Evolutionary conservation across 37 sponge, comb jelly and placozoan genomes (phyloP), one percentile per base, ranked within the genome.

Genomic region (Corticium candelabrum): DNA sequence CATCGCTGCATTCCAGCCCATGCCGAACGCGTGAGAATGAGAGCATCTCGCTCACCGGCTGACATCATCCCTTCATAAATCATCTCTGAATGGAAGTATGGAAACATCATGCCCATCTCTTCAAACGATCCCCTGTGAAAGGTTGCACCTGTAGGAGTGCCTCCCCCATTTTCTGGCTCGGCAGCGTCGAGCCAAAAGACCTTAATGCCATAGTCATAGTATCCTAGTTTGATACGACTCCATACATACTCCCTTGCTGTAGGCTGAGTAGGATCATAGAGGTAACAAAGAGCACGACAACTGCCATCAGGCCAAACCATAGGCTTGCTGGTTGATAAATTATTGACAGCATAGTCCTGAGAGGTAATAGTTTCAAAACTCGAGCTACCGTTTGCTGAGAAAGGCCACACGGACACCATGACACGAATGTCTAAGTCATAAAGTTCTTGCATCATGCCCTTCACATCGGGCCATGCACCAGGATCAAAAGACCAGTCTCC

Each of bases 331-430:
- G 7, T 70, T 4, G 73, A 30, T 4, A 4, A 4, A 15, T 70
- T 34, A 4, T 70, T 4, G 29, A 70, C 73, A 7, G 5, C 73
- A 34, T 29, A 70, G 73, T 15, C 36, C 5, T 4, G 5, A 7
- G 73, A 70, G 35, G 5, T 29, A 5, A 70, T 70, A 7, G 33
- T 15, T 29, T 70, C 29, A 15, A 70, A 70, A 34, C 73, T 70
- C 5, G 73, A 29, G 73, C 73, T 70, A 4, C 31, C 31, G 73
- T 29, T 70, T 15, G 31, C 31, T 4, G 29, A 30, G 36, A 70
- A 70, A 4, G 73, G 73, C 73, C 73, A 70, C 73, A 34, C 73
- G 33, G 73, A 70, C 35, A 70, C 73, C 73, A 70, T 70, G 62
- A 50, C 62, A 21, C 62, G 62, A 32, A 70, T 29, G 21, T 70